Evolutionary conservation across 2,888 invertebrate genomes (phyloP).

Genomic region (Sepioteuthis lessoniana): DNA sequence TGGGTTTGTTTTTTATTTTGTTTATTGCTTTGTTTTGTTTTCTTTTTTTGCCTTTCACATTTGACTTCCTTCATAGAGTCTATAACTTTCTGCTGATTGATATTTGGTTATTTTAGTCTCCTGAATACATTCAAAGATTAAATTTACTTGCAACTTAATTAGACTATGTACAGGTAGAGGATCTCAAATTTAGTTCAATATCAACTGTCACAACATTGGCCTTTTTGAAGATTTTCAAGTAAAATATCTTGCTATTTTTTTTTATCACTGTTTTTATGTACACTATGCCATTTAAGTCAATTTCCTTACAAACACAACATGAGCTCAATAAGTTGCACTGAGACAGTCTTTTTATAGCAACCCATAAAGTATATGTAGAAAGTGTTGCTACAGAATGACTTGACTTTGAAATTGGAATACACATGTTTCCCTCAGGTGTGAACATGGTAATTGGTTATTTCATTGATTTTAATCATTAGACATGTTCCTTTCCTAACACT

Average conservation of each 20-base stretch:
- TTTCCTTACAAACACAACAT: neutral
- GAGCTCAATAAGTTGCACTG: neutral
- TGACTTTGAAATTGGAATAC: neutral
- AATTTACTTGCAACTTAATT: neutral
- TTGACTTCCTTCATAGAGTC: neutral
- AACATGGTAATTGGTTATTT: conserved; percentile 33
- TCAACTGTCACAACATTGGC: neutral
- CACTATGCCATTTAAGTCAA: neutral
- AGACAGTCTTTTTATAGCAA: conserved; percentile 18
- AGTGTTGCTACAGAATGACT: neutral
- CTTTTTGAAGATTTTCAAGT: neutral
- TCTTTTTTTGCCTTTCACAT: neutral
- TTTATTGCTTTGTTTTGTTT: neutral
- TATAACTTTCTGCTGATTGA: neutral
- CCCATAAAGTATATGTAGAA: neutral
- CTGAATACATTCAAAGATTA: neutral
- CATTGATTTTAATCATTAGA: conserved; percentile 8
- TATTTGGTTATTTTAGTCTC: conserved; percentile 7
- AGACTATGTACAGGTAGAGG: neutral
- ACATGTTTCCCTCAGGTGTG: conserved; percentile 21
- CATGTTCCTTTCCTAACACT: neutral
- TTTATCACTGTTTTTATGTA: neutral
- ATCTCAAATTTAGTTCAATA: neutral
- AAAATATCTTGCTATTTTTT: neutral
- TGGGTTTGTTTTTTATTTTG: too few relatives aligned